Evolutionary conservation across 2,113 vertebrate genomes (phyloP).

Genomic region (Hemibagrus wyckioides): DNA sequence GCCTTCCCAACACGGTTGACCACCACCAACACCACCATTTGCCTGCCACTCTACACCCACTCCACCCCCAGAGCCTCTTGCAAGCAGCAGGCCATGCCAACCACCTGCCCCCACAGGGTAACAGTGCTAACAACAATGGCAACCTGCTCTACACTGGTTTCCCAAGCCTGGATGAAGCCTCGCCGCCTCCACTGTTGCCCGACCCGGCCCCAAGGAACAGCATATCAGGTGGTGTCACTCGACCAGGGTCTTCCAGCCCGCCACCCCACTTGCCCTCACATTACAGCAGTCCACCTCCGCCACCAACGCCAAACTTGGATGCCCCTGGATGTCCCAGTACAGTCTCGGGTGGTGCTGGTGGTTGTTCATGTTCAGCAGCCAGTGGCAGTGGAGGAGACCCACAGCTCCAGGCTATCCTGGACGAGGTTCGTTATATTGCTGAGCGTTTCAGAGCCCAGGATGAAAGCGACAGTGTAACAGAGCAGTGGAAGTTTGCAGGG

Average conservation of each 20-base stretch:
- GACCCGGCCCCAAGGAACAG: conserved; percentile 69
- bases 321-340: conserved; percentile 72
- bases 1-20: conserved; percentile 65
- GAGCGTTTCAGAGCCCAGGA: conserved; percentile 77
- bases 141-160: conserved; percentile 78
- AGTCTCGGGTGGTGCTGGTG: conserved; percentile 76
- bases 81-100: conserved; percentile 55
- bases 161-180: conserved; percentile 72
- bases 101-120: conserved; percentile 67
- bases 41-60: conserved; percentile 65
- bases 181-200: conserved; percentile 56
- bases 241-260: conserved; percentile 75
- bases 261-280: conserved; percentile 80
- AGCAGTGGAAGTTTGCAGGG: conserved; percentile 81
- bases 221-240: conserved; percentile 53
- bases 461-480: conserved; percentile 63
- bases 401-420: conserved; percentile 76
- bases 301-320: conserved; percentile 66
- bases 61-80: conserved; percentile 71
- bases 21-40: conserved; percentile 47
- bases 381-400: conserved; percentile 68
- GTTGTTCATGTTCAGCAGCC: conserved; percentile 53
- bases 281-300: conserved; percentile 72
- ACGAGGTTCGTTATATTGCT: conserved; percentile 77
- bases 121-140: conserved; percentile 74